These are phyloP conservation scores for Lagopus muta DNA, from an alignment of 2,113 vertebrate genomes.

Conservation along the genomic window DNA sequence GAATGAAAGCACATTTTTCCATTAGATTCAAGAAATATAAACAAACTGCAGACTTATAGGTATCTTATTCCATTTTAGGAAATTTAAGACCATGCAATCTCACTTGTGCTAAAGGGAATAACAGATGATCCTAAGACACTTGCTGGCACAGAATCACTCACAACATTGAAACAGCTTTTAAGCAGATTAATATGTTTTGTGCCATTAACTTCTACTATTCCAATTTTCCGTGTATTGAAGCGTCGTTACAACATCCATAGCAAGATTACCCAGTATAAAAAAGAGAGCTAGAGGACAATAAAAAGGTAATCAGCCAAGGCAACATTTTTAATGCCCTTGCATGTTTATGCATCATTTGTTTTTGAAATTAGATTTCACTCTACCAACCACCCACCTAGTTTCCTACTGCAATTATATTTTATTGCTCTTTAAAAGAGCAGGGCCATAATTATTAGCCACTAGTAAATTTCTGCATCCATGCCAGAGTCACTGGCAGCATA, in stretches of 20 bases:
- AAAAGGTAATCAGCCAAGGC: background rate
- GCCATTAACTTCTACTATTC: background rate
- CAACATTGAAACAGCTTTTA: background rate
- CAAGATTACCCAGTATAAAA: background rate
- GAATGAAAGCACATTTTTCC: slow-evolving; percentile 14
- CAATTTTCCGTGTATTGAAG: background rate
- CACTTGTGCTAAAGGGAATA: background rate
- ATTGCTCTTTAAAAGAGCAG: background rate
- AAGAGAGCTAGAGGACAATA: background rate
- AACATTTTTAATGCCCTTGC: background rate
- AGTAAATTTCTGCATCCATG: background rate
- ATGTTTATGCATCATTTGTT: background rate
- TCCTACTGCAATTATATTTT: background rate
- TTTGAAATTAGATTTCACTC: slow-evolving; percentile 31
- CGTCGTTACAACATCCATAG: background rate
- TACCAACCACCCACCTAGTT: background rate
- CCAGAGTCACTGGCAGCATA: background rate
- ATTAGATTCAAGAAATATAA: slow-evolving; percentile 48
- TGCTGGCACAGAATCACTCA: slow-evolving; percentile 4
- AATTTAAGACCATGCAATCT: background rate
- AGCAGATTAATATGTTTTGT: background rate
- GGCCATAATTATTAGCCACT: background rate
- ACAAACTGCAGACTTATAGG: slow-evolving; percentile 45
- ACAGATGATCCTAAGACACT: background rate
- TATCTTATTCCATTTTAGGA: slow-evolving; percentile 35